These are phyloP conservation scores for Nasalis larvatus DNA, from an alignment of 2,113 vertebrate species.

Conservation along the genomic window DNA sequence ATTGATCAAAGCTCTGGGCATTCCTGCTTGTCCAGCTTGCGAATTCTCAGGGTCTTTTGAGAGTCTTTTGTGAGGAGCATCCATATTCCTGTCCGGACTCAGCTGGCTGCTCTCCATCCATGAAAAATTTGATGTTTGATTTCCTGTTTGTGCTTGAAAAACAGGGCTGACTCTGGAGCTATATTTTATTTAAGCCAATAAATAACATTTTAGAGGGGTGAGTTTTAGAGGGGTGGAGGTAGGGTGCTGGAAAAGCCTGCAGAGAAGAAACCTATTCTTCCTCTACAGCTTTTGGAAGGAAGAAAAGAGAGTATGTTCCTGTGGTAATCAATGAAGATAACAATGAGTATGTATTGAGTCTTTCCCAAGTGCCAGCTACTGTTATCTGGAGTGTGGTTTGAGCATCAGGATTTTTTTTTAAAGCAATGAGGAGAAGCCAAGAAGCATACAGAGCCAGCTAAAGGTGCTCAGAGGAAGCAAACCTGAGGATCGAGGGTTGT, in stretches of 20 bases:
- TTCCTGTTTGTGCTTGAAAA: constrained; percentile 15
- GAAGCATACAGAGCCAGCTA: neutral
- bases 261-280: neutral
- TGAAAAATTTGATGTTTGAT: constrained; percentile 38
- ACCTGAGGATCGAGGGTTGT: neutral
- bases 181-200: neutral
- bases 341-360: neutral
- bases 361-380: neutral
- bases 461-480: neutral
- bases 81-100: neutral
- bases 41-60: neutral
- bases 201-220: neutral
- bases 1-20: too few relatives aligned
- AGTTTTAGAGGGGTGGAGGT: neutral
- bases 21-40: neutral
- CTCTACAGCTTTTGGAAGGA: neutral
- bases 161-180: neutral
- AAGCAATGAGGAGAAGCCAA: neutral
- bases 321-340: neutral
- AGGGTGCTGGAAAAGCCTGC: neutral
- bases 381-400: neutral
- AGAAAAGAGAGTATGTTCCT: neutral
- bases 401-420: neutral
- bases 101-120: neutral
- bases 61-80: neutral